These are phyloP conservation scores for Sardina pilchardus DNA, from an alignment of 2,113 vertebrate species.

Conservation along the genomic window DNA sequence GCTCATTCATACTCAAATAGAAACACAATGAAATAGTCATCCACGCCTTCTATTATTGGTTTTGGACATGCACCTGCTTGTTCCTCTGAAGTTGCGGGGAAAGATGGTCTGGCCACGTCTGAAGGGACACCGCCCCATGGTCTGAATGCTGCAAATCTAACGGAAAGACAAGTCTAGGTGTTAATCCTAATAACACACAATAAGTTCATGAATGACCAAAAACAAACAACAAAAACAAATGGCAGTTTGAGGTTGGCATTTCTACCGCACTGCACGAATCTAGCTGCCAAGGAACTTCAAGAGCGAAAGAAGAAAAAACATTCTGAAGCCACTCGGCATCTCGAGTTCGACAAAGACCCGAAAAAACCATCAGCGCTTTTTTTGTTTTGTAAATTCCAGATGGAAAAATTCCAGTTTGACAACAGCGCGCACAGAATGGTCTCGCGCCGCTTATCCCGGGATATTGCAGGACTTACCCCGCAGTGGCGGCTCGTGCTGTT, in stretches of 20 bases:
- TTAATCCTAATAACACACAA: neutral
- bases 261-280: conserved; percentile 23
- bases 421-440: conserved; percentile 33
- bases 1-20: too few relatives aligned
- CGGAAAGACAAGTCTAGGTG: neutral
- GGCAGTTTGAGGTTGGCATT: conserved; percentile 23
- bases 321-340: conserved; percentile 1
- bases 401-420: conserved; percentile 38
- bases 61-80: conserved; percentile 77
- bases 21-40: too few relatives aligned
- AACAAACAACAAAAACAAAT: conserved; percentile 18
- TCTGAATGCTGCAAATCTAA: conserved; percentile 52
- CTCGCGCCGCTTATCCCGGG: conserved; percentile 42
- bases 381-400: conserved; percentile 19
- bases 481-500: conserved; percentile 56
- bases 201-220: neutral
- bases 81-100: conserved; percentile 88
- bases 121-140: conserved; percentile 43
- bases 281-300: neutral
- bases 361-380: neutral
- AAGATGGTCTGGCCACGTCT: conserved; percentile 73
- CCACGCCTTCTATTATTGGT: too few relatives aligned
- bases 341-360: neutral
- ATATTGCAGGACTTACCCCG: conserved; percentile 61
- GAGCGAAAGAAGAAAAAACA: neutral